Evolutionary conservation across 2,113 vertebrate species (phyloP).

Genomic region (Xiphophorus hellerii): DNA sequence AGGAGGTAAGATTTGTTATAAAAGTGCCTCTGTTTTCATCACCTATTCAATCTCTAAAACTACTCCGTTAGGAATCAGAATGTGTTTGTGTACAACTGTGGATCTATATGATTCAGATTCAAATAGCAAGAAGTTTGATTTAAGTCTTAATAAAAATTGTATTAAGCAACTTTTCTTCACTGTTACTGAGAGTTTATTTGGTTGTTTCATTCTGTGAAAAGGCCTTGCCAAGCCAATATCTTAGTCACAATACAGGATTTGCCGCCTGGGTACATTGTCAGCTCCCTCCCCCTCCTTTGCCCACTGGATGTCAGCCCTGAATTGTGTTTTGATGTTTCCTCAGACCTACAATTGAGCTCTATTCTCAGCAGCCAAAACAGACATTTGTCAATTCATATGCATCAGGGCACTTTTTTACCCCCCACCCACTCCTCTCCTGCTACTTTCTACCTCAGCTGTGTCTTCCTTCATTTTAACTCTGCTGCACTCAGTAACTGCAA

Average conservation of each 20-base stretch:
- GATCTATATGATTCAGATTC: too few species aligned
- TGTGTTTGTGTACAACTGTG: too few species aligned
- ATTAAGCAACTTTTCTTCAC: not conserved
- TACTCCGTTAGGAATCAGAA: too few species aligned
- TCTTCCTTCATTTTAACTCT: constrained; percentile 70
- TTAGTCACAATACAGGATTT: constrained; percentile 41
- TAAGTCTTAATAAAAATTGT: not conserved
- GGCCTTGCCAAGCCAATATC: constrained; percentile 33
- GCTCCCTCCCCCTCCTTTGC: constrained; percentile 53
- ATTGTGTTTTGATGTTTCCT: constrained; percentile 95
- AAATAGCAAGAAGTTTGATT: not conserved
- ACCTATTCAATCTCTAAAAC: too few species aligned
- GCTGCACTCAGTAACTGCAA: constrained; percentile 66
- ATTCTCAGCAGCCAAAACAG: constrained; percentile 92
- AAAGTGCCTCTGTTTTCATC: too few species aligned
- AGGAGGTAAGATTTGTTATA: too few species aligned
- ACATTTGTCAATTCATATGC: constrained; percentile 90
- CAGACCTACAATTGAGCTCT: constrained; percentile 85
- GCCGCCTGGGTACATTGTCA: constrained; percentile 23
- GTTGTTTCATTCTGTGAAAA: constrained; percentile 6
- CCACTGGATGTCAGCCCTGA: constrained; percentile 86
- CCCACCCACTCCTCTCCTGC: constrained; percentile 31
- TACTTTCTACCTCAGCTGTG: constrained; percentile 51
- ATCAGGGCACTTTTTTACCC: constrained; percentile 72
- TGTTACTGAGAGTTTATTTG: not conserved